phyloP scores from a whole-genome alignment of 2,888 invertebrate genomes.

The Hanleya hanleyi region DNA sequence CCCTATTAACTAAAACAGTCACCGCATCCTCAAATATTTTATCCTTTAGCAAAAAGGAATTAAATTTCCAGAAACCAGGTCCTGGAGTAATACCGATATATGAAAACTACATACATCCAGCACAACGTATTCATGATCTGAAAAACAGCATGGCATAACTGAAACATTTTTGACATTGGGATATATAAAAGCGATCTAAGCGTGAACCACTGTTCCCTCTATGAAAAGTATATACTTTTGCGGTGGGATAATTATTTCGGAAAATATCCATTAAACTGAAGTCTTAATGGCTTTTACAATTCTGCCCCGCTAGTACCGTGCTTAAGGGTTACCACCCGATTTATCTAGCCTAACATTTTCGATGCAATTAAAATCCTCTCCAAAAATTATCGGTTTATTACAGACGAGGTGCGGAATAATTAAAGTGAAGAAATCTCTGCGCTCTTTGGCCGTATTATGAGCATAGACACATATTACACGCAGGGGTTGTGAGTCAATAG shows the following conservation, averaged over 20 bases:
- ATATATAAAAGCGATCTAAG: neutral
- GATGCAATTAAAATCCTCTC: conserved; percentile 33
- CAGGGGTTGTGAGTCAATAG: neutral
- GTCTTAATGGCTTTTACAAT: conserved; percentile 16
- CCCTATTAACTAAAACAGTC: neutral
- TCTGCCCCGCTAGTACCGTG: conserved; percentile 9
- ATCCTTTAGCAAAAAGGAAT: neutral
- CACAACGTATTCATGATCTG: conserved; percentile 6
- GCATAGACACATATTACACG: conserved; percentile 16
- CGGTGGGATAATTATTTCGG: conserved; percentile 14
- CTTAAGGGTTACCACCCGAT: conserved; percentile 23
- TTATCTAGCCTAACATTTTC: conserved; percentile 20
- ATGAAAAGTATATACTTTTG: conserved; percentile 2
- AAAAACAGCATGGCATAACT: neutral
- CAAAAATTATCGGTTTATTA: conserved; percentile 14
- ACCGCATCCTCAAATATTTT: neutral
- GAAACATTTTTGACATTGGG: neutral
- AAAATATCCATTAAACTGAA: conserved; percentile 22
- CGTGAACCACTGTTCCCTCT: neutral
- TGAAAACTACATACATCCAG: neutral
- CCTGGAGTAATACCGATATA: neutral
- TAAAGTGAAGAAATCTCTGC: conserved; percentile 21
- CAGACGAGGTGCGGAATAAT: conserved; percentile 14
- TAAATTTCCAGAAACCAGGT: conserved; percentile 5
- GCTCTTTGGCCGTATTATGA: conserved; percentile 9